Evolutionary conservation across 2,113 vertebrate genomes (phyloP).

Genomic region (Labeo rohita): DNA sequence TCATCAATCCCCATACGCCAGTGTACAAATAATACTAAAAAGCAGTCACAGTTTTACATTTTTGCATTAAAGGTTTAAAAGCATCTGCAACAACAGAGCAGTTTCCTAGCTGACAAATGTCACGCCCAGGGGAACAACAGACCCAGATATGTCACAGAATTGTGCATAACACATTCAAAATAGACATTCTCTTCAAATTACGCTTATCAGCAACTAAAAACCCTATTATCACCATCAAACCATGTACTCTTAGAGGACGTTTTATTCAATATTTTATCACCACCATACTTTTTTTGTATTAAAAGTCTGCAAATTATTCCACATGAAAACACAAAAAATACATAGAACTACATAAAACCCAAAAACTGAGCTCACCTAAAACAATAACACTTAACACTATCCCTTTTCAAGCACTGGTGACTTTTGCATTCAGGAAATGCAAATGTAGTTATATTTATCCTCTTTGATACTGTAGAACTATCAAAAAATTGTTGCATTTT

Average conservation of each 20-base stretch:
- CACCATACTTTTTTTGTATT: background rate
- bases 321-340: background rate
- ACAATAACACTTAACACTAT: background rate
- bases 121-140: background rate
- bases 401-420: background rate
- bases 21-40: background rate
- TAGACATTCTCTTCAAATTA: background rate
- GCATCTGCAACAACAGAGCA: background rate
- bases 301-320: background rate
- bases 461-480: background rate
- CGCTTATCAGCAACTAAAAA: background rate
- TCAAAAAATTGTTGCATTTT: background rate
- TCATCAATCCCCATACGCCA: background rate
- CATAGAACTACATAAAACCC: background rate
- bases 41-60: background rate
- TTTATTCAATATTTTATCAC: background rate
- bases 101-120: background rate
- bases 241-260: background rate
- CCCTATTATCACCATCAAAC: background rate
- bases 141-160: constrained; percentile 4
- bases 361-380: background rate
- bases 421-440: background rate
- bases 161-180: background rate
- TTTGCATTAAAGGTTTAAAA: background rate
- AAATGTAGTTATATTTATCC: background rate